phyloP scores from a whole-genome alignment of 2,888 invertebrate genomes.

The Halictus quadricinctus region DNA sequence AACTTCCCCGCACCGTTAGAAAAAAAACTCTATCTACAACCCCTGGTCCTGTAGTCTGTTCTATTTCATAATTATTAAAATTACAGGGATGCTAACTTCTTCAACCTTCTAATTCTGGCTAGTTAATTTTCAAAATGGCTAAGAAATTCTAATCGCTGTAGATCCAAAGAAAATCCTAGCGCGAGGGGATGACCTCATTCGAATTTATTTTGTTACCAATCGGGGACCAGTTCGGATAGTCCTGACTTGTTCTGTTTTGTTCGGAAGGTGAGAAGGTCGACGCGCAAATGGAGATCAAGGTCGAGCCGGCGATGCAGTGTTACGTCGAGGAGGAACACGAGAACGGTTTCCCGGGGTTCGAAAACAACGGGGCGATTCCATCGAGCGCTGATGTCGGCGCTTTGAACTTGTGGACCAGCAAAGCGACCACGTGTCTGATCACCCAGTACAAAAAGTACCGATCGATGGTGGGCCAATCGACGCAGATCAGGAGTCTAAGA shows the following conservation, averaged over 20 bases:
- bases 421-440: slow-evolving; percentile 77
- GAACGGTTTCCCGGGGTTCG: slow-evolving; percentile 61
- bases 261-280: slow-evolving; percentile 55
- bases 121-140: no score
- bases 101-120: background rate
- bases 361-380: slow-evolving; percentile 53
- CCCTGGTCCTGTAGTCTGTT: background rate
- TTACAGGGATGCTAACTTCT: no score
- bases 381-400: slow-evolving; percentile 67
- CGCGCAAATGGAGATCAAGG: slow-evolving; percentile 69
- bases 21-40: background rate
- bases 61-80: background rate
- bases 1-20: background rate
- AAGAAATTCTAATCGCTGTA: background rate
- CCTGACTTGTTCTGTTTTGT: slow-evolving; percentile 36
- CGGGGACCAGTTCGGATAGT: background rate
- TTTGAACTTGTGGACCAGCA: slow-evolving; percentile 75
- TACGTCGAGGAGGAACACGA: slow-evolving; percentile 69
- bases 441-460: slow-evolving; percentile 76
- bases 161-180: background rate
- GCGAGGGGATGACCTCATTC: no score
- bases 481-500: slow-evolving; percentile 73
- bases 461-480: slow-evolving; percentile 75
- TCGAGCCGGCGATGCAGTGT: slow-evolving; percentile 68
- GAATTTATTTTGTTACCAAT: background rate